phyloP scores from a whole-genome alignment of 1,140 invertebrate genomes.

The Trichoplusia ni region DNA sequence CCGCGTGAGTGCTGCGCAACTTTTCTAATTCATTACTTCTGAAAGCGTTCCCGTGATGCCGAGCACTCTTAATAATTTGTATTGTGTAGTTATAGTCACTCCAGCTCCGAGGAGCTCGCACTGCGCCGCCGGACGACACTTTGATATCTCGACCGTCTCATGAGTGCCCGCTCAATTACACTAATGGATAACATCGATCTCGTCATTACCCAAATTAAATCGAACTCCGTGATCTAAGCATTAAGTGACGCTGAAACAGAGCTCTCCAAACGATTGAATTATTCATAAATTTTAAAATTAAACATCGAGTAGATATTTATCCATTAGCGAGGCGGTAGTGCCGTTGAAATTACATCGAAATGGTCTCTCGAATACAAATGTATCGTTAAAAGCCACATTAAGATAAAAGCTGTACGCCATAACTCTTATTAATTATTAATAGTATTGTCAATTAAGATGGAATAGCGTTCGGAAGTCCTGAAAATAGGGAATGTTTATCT shows the following conservation, averaged over 20 bases:
- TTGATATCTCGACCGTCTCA: slow-evolving; percentile 37
- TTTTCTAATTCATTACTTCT: slow-evolving; percentile 82
- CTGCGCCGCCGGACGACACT: slow-evolving; percentile 10
- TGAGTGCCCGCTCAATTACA: slow-evolving; percentile 32
- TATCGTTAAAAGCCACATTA: slow-evolving; percentile 74
- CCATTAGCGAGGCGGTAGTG: slow-evolving; percentile 68
- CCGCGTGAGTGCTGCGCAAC: slow-evolving; percentile 79
- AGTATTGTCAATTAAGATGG: slow-evolving; percentile 76
- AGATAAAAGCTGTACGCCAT: slow-evolving; percentile 75
- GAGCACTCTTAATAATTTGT: slow-evolving; percentile 81
- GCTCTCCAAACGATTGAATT: slow-evolving; percentile 50
- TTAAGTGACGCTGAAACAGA: slow-evolving; percentile 39
- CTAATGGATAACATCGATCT: slow-evolving; percentile 43
- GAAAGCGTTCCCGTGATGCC: slow-evolving; percentile 80
- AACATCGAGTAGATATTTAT: slow-evolving; percentile 72
- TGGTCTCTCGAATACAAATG: slow-evolving; percentile 70
- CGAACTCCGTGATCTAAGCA: slow-evolving; percentile 41
- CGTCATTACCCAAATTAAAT: slow-evolving; percentile 49
- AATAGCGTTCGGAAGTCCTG: slow-evolving; percentile 64
- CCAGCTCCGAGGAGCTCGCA: slow-evolving; percentile 3
- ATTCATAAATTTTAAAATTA: slow-evolving; percentile 64
- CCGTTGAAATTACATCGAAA: slow-evolving; percentile 70
- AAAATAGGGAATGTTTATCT: slow-evolving; percentile 79
- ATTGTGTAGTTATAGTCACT: slow-evolving; percentile 74
- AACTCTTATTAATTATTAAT: slow-evolving; percentile 79